A percentile compares a stretch with the other conserved stretches of the same genome.
Evolutionary conservation across 2,888 invertebrate genomes (phyloP).

Genomic region (Drosophila tanythrix): DNA sequence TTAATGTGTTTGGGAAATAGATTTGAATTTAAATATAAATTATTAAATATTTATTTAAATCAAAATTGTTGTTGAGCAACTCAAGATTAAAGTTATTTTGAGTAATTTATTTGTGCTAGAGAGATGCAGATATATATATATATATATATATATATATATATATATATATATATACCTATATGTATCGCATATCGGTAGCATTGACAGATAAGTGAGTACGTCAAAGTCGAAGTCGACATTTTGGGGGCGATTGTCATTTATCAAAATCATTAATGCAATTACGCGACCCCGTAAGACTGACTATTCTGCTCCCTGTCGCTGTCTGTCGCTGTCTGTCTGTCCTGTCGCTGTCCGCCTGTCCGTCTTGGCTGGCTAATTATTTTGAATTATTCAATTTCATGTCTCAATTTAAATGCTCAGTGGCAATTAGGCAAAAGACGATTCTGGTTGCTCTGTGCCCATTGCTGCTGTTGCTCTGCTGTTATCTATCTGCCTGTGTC

Average conservation of each 20-base stretch:
- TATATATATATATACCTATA: background rate
- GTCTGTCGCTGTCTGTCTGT: background rate
- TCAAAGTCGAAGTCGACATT: conserved; percentile 41
- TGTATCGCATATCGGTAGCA: conserved; percentile 5
- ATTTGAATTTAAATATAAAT: background rate
- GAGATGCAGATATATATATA: background rate
- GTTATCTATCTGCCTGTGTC: conserved; percentile 51
- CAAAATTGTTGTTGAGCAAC: background rate
- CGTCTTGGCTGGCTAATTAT: conserved; percentile 79
- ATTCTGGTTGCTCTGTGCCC: conserved; percentile 26
- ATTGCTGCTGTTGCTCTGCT: conserved; percentile 6
- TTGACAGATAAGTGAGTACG: conserved; percentile 7
- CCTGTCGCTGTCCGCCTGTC: background rate
- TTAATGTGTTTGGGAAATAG: background rate
- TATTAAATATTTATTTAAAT: background rate
- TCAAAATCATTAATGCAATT: conserved; percentile 81
- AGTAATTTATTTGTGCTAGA: background rate
- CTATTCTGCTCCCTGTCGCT: conserved; percentile 13
- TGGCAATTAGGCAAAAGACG: conserved; percentile 75
- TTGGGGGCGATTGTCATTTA: conserved; percentile 69
- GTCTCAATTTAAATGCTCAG: conserved; percentile 82
- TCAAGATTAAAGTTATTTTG: background rate
- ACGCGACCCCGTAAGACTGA: conserved; percentile 48
- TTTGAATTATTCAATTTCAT: conserved; percentile 85
- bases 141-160: background rate